These are phyloP conservation scores for Embidobia sp. DNA, from an alignment of 2,888 invertebrate genomes.

Conservation along the genomic window DNA sequence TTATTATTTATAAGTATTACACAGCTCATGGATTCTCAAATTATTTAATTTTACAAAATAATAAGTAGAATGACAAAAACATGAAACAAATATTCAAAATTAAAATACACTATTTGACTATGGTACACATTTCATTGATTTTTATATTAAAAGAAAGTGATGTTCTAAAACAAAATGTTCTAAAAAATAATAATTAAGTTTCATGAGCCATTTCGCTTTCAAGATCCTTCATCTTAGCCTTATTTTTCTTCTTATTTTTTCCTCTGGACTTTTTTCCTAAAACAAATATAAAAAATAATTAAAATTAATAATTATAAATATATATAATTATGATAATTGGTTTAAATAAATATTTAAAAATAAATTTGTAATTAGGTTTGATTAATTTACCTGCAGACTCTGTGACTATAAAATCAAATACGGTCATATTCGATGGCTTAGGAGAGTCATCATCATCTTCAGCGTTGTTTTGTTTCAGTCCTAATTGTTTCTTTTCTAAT, in stretches of 20 bases:
- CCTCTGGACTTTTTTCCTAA: constrained; percentile 28
- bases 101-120: too few species aligned
- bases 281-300: constrained; percentile 1
- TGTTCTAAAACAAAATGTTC: background rate
- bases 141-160: too few species aligned
- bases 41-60: too few species aligned
- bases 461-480: background rate
- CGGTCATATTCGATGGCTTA: constrained; percentile 42
- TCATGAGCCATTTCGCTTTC: constrained; percentile 9
- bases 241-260: constrained; percentile 38
- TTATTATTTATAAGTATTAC: too few species aligned
- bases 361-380: background rate
- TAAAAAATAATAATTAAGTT: background rate
- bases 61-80: too few species aligned
- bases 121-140: too few species aligned
- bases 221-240: constrained; percentile 19
- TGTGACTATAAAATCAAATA: constrained; percentile 44
- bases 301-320: too few species aligned
- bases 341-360: background rate
- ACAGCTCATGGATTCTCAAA: too few species aligned
- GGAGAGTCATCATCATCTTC: constrained; percentile 12
- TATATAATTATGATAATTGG: too few species aligned
- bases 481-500: background rate
- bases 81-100: too few species aligned
- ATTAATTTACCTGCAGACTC: constrained; percentile 2